These are phyloP conservation scores for Spongia lamella DNA, from an alignment of 37 sponge, comb jelly and placozoan genomes.

Conservation along the genomic window DNA sequence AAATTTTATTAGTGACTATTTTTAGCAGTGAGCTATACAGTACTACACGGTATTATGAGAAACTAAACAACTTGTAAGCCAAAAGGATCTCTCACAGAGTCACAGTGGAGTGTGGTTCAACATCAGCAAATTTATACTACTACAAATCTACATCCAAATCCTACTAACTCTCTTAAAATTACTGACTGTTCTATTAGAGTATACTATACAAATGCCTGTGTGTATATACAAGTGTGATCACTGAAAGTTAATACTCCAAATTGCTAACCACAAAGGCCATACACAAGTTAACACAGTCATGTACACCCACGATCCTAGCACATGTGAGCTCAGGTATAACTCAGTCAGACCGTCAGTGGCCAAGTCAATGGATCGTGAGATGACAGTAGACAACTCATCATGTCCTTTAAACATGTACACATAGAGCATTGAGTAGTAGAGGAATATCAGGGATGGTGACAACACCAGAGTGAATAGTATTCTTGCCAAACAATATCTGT, in stretches of 20 bases:
- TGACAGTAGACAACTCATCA: neutral
- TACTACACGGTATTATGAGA: too few species aligned
- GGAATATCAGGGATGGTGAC: neutral
- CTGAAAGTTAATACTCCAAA: conserved; percentile 45
- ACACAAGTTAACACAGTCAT: conserved; percentile 41
- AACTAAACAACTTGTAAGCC: too few species aligned
- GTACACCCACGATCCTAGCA: conserved; percentile 42
- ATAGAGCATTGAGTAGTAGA: neutral
- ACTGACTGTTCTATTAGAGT: too few species aligned
- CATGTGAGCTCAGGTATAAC: conserved; percentile 29
- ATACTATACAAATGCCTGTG: too few species aligned
- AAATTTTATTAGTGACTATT: too few species aligned
- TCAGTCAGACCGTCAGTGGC: conserved; percentile 5
- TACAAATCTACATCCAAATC: too few species aligned
- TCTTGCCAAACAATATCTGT: neutral
- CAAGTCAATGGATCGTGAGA: neutral
- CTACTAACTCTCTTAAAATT: too few species aligned
- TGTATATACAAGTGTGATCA: too few species aligned
- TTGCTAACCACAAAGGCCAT: conserved; percentile 62
- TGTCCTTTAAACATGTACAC: neutral
- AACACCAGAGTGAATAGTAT: conserved; percentile 14
- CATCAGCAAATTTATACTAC: too few species aligned
- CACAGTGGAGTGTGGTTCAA: too few species aligned
- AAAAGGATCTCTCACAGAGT: too few species aligned
- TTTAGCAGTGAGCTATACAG: too few species aligned